phyloP scores from a whole-genome alignment of 2,113 vertebrate genomes.

The Naja naja region DNA sequence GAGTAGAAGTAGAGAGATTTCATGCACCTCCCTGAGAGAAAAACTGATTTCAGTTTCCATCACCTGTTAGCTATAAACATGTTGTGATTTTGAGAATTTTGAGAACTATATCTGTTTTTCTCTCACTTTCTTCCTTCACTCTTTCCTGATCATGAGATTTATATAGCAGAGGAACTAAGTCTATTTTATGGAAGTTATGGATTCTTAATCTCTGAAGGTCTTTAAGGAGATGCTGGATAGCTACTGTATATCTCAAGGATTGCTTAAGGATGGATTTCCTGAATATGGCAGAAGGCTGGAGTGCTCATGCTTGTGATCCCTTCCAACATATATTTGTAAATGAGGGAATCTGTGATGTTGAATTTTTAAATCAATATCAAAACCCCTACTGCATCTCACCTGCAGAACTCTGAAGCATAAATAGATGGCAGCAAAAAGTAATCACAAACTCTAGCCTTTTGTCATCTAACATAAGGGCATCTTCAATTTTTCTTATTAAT shows the following conservation, averaged over 20 bases:
- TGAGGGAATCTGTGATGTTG: neutral
- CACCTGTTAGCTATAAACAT: neutral
- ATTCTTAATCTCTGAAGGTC: neutral
- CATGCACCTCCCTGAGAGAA: neutral
- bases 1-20: neutral
- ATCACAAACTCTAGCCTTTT: neutral
- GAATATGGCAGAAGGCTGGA: neutral
- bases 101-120: neutral
- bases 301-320: neutral
- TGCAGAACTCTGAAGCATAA: neutral
- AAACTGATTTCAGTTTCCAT: neutral
- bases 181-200: neutral
- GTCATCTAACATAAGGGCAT: neutral
- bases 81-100: neutral
- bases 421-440: neutral
- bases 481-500: neutral
- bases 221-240: neutral
- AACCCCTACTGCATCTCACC: neutral
- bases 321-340: neutral
- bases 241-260: neutral
- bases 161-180: neutral
- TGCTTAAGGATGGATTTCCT: neutral
- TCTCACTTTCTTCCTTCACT: neutral
- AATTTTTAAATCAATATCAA: neutral
- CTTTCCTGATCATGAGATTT: neutral